Evolutionary conservation across 2,113 vertebrate species (phyloP), one percentile per base, ranked within the genome.

Genomic region (Megaceryle maxima): DNA sequence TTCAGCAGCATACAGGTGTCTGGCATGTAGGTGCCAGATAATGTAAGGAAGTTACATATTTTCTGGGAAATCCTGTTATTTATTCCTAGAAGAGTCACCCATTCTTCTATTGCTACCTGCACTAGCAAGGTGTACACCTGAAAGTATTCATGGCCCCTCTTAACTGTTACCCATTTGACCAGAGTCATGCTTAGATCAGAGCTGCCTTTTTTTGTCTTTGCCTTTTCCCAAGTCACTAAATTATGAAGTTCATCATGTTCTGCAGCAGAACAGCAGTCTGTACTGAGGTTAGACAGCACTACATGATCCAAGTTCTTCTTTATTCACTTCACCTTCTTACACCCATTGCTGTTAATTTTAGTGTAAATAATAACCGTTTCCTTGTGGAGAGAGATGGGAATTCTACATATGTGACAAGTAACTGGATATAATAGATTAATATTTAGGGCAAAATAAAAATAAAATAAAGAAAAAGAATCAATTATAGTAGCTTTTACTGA

Each of bases 1-100:
- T 91, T 92, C 87, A 82, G 69, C 67, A 68, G 51, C 25, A 1
- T 96, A 84, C 94, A 94, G 96, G 95, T 97, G 94, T 83, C 83
- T 95, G 84, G 43, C 41, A 77, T 3, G 8, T 92, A 96, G 88
- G 70, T 92, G 69, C 91, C 75, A 92, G 90, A 78, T 63, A 83
- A 57, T n/a, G 26, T 73, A 12, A 74, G 14, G 70, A 39, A 67
- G 68, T 41, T 64, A 55, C 43, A 53, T 60, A 68, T 94, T 92
- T 94, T 87, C 59, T 55, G 85, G 66, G 62, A 94, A 95, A 92
- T 81, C 67, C 73, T 41, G 75, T 44, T 85, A 78, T 43, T 92
- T 87, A 2, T 80, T 91, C 83, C 24, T 43, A 50, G 56, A 28
- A 77, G 33, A 83, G n/a, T 43, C 48, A 6, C 7, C 22, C 13